Percentiles rank a stretch among this genome's conserved stretches.
Conservation (phyloP, 2,888 invertebrate genomes). For the Cataglyphis rosenhaueri region DNA sequence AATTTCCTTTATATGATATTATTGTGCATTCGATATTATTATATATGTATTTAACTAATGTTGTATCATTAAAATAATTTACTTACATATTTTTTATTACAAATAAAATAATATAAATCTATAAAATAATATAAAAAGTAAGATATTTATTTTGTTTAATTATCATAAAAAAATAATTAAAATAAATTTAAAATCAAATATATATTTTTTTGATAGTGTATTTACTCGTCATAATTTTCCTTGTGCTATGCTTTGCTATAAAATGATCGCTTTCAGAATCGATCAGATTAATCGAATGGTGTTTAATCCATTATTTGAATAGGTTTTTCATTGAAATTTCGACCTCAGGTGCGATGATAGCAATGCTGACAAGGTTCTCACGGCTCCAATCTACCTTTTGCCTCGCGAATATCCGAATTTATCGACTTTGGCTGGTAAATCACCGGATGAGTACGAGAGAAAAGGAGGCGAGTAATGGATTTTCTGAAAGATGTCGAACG, state of each 20-base stretch:
- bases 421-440: conserved; percentile 43
- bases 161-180: neutral
- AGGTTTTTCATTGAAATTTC: conserved; percentile 41
- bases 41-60: neutral
- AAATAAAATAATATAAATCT: neutral
- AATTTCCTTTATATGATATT: conserved; percentile 9
- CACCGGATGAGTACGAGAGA: conserved; percentile 34
- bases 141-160: neutral
- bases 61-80: neutral
- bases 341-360: conserved; percentile 26
- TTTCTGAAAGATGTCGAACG: conserved; percentile 40
- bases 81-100: neutral
- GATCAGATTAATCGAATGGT: conserved; percentile 21
- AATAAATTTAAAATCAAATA: neutral
- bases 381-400: conserved; percentile 38
- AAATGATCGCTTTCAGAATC: conserved; percentile 2
- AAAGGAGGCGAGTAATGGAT: conserved; percentile 45
- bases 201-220: neutral
- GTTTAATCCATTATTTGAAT: conserved; percentile 28
- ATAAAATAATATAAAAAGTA: neutral
- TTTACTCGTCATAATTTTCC: neutral
- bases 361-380: conserved; percentile 32
- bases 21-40: neutral
- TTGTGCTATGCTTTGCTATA: neutral
- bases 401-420: conserved; percentile 46